A percentile compares a stretch with the other conserved stretches of the same genome.
These are phyloP conservation scores for Megalops atlanticus DNA, from an alignment of 2,113 vertebrate species.

Conservation along the genomic window DNA sequence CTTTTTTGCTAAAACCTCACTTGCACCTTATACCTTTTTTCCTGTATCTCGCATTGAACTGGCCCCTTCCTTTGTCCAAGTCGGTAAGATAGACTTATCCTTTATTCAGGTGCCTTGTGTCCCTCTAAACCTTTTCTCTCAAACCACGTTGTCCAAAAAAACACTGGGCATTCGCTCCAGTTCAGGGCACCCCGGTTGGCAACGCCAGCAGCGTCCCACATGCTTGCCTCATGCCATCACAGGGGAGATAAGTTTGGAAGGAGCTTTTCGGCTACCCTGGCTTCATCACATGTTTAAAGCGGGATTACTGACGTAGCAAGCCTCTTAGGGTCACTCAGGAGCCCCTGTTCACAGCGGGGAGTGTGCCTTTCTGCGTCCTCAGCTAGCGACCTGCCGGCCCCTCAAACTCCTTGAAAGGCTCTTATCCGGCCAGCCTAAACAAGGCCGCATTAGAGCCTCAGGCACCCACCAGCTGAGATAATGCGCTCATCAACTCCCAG, in stretches of 20 bases:
- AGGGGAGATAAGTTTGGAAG: not conserved
- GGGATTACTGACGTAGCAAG: slow-evolving; percentile 15
- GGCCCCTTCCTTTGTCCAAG: not conserved
- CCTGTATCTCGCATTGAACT: not conserved
- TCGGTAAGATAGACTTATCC: not conserved
- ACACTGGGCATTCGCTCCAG: too few relatives aligned
- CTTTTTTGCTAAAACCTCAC: not conserved
- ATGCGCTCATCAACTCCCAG: not conserved
- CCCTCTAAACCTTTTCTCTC: not conserved
- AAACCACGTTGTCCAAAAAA: not conserved
- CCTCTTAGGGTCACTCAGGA: not conserved
- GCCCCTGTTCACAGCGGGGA: not conserved
- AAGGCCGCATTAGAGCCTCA: not conserved
- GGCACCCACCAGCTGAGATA: not conserved
- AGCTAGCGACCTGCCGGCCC: not conserved
- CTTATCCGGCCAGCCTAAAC: not conserved
- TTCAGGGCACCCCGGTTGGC: not conserved
- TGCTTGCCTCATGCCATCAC: not conserved
- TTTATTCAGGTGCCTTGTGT: not conserved
- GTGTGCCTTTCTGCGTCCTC: not conserved
- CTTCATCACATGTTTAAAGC: not conserved
- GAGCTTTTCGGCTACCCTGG: not conserved
- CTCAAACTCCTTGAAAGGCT: not conserved
- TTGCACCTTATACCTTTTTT: not conserved
- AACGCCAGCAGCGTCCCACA: not conserved